These are phyloP conservation scores for Urophycis tenuis DNA, from an alignment of 2,797 vertebrate species.

Conservation along the genomic window DNA sequence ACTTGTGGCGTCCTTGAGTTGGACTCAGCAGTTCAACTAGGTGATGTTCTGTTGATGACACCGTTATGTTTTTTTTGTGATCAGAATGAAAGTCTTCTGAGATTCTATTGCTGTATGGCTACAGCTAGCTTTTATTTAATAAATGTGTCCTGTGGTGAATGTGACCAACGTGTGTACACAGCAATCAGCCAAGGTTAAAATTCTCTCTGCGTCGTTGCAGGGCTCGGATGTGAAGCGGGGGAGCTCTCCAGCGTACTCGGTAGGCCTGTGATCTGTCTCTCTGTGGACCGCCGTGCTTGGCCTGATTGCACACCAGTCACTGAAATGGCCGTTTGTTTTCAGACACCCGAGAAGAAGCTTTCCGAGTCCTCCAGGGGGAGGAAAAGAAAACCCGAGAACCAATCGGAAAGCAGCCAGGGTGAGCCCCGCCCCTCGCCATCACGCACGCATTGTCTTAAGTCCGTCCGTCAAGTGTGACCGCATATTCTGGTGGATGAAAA, in stretches of 20 bases:
- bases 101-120: neutral
- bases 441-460: slow-evolving; percentile 1
- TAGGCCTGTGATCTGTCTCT: slow-evolving; percentile 37
- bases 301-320: neutral
- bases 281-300: neutral
- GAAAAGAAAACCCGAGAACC: slow-evolving; percentile 96
- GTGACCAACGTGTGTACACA: neutral
- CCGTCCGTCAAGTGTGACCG: slow-evolving; percentile 12
- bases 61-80: no score
- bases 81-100: neutral
- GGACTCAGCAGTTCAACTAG: no score
- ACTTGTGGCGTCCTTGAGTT: no score
- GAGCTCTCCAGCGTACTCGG: slow-evolving; percentile 72
- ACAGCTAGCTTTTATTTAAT: neutral
- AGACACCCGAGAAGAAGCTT: slow-evolving; percentile 98
- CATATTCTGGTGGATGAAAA: slow-evolving; percentile 13
- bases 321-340: slow-evolving; percentile 24
- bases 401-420: slow-evolving; percentile 98
- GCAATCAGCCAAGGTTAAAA: neutral
- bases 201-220: slow-evolving; percentile 34
- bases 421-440: slow-evolving; percentile 28
- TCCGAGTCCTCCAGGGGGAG: slow-evolving; percentile 89
- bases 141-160: neutral
- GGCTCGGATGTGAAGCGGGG: slow-evolving; percentile 72
- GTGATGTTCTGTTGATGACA: neutral